A percentile compares a stretch with the other conserved stretches of the same genome.
phyloP scores from a whole-genome alignment of 2,113 vertebrate genomes.

The Dicentrarchus labrax region DNA sequence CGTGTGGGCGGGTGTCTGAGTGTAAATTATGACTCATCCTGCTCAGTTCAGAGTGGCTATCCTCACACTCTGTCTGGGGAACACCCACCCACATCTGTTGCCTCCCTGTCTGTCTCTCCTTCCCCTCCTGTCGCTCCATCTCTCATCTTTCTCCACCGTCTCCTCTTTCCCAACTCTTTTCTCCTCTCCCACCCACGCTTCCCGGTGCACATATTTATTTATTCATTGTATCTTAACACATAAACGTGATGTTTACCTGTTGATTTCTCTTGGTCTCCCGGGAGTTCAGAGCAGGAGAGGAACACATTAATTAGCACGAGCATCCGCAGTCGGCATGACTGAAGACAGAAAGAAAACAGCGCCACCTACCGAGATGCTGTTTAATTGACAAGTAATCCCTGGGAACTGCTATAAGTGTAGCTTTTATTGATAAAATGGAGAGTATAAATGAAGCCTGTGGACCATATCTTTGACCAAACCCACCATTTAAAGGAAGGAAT shows the following conservation, averaged over 20 bases:
- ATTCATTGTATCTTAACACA: neutral
- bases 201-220: neutral
- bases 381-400: neutral
- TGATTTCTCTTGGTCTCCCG: neutral
- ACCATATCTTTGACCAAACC: neutral
- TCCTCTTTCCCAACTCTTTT: neutral
- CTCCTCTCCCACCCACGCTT: neutral
- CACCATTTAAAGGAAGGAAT: neutral
- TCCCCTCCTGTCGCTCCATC: neutral
- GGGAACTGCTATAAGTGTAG: neutral
- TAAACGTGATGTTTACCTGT: neutral
- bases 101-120: slow-evolving; percentile 19
- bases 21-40: slow-evolving; percentile 78
- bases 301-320: neutral
- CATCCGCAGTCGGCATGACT: neutral
- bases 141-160: neutral
- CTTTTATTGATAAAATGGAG: neutral
- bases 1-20: slow-evolving; percentile 59
- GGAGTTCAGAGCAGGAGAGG: neutral
- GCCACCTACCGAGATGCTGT: slow-evolving; percentile 50
- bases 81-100: slow-evolving; percentile 73
- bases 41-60: slow-evolving; percentile 69
- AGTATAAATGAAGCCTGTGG: neutral
- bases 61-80: slow-evolving; percentile 76
- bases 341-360: slow-evolving; percentile 27